A percentile compares a stretch with the other conserved stretches of the same genome.
phyloP scores from a whole-genome alignment of 2,888 invertebrate species.

The Conomelus anceps region DNA sequence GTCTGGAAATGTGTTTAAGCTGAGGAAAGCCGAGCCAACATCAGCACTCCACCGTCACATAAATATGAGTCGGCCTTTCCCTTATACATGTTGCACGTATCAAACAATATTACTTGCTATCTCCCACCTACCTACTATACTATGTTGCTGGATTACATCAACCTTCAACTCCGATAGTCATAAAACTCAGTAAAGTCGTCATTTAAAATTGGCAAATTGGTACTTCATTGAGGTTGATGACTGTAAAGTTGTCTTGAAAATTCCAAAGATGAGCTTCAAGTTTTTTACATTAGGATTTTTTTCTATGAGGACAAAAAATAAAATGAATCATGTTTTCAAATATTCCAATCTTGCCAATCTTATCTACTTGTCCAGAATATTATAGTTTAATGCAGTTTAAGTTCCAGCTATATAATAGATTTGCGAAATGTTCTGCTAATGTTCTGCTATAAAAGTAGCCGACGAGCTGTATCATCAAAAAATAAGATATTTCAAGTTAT shows the following conservation, averaged over 20 bases:
- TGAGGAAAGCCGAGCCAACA: not conserved
- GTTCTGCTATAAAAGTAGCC: too few species aligned
- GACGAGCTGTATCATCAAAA: too few species aligned
- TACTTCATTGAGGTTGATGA: not conserved
- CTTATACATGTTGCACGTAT: not conserved
- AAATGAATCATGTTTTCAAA: too few species aligned
- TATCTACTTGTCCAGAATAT: too few species aligned
- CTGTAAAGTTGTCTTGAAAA: not conserved
- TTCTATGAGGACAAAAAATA: too few species aligned
- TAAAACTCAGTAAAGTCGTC: not conserved
- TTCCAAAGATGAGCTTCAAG: not conserved
- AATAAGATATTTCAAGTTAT: too few species aligned
- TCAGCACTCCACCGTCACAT: not conserved
- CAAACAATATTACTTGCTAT: not conserved
- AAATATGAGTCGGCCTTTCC: not conserved
- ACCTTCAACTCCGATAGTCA: not conserved
- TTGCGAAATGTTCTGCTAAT: too few species aligned
- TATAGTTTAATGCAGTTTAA: too few species aligned
- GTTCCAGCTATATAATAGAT: too few species aligned
- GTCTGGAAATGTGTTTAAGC: not conserved
- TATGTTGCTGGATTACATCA: not conserved
- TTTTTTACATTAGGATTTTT: too few species aligned
- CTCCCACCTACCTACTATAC: too few species aligned
- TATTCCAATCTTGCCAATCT: too few species aligned
- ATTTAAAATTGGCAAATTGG: not conserved